Conservation (phyloP, 2,113 vertebrate genomes). For the Plecotus auritus region DNA sequence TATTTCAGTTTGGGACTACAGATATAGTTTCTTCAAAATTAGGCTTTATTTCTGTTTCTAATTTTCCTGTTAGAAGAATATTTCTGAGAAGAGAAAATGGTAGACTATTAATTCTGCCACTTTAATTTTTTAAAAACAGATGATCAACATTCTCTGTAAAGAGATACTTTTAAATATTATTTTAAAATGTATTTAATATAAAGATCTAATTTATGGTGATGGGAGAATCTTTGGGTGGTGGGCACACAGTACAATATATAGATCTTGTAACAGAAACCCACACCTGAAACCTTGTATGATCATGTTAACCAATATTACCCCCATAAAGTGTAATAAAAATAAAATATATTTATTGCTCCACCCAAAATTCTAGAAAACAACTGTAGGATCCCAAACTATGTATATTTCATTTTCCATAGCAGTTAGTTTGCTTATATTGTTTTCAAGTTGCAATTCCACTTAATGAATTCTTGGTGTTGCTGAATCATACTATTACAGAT, state of each 20-base stretch:
- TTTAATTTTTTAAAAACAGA: not conserved
- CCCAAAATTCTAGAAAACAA: not conserved
- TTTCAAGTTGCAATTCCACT: not conserved
- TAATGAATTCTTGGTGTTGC: not conserved
- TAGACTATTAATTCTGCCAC: not conserved
- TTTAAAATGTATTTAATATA: not conserved
- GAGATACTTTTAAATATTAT: not conserved
- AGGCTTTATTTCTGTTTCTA: not conserved
- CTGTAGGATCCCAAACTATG: not conserved
- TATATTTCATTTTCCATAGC: not conserved
- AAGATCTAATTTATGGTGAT: too few relatives aligned
- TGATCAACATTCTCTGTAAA: not conserved
- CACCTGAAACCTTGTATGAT: too few relatives aligned
- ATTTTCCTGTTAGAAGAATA: not conserved
- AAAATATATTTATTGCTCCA: not conserved
- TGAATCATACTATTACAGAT: not conserved
- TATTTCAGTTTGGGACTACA: slow-evolving; percentile 33
- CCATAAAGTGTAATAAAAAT: too few relatives aligned
- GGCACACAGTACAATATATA: too few relatives aligned
- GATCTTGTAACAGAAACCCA: too few relatives aligned
- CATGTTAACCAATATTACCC: too few relatives aligned
- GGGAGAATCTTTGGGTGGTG: too few relatives aligned
- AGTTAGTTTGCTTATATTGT: not conserved
- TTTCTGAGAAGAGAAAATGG: not conserved
- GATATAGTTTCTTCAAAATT: not conserved